Evolutionary conservation across 2,113 vertebrate species (phyloP), one percentile per base, ranked within the genome.

Genomic region (Gasterosteus aculeatus): DNA sequence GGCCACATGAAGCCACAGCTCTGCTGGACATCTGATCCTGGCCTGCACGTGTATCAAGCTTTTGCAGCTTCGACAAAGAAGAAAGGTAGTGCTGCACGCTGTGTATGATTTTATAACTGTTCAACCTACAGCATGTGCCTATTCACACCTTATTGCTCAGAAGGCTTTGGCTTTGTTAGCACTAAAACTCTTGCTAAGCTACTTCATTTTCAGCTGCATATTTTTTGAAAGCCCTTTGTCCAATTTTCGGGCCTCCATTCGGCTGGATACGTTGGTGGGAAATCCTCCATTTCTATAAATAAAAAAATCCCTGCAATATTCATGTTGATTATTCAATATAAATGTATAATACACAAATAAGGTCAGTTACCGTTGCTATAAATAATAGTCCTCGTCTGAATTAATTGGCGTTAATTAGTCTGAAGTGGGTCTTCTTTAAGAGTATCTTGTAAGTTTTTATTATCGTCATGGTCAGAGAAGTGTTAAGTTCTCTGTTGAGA

Each of bases 91-190:
- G 56, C 22, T 58, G 71, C 57, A 69, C 73, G 15, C 15, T 59
- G 19, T 29, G 38, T 69, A 74, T 67, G 41, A 65, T 82, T 87
- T 78, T 81, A 61, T 85, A 87, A 75, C 16, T 80, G 59, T 62
- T 69, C 26, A 71, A 19, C 69, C 60, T 62, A 75, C 69, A 75
- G 60, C 66, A 84, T 73, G 51, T 47, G 56, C 46, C n/a, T 65
- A 61, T 85, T 85, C 78, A 84, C 83, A 87, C 72, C 31, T 81
- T 72, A 80, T 1, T 65, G 80, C 68, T 51, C 64, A 75, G 74
- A 77, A 15, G 57, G 77, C 57, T 59, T 60, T 3, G 57, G 77
- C 57, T 59, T 60, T 3, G 47, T 69, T 56, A 47, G 38, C 1
- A 18, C n/a, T 14, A 58, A 72, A 60, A 70, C 38, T 56, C 12